These are phyloP conservation scores for Alsophila aescularia DNA, from an alignment of 2,888 invertebrate species.

Conservation along the genomic window DNA sequence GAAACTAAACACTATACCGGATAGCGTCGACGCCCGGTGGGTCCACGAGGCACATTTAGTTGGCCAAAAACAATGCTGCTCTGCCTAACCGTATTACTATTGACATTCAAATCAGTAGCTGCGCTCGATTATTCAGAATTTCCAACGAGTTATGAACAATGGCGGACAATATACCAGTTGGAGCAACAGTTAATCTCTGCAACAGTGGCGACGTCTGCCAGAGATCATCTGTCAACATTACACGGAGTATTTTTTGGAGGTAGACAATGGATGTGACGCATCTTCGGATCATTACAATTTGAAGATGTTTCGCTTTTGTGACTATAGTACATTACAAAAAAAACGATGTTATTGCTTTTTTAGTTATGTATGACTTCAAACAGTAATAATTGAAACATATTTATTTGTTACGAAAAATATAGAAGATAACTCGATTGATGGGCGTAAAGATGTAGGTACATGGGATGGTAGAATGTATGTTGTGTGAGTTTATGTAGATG, in stretches of 20 bases:
- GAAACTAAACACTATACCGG: too few relatives aligned
- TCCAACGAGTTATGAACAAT: conserved; percentile 71
- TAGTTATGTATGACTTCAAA: too few relatives aligned
- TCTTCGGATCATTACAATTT: conserved; percentile 18
- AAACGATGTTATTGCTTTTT: too few relatives aligned
- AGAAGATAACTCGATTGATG: too few relatives aligned
- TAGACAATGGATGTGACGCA: conserved; percentile 45
- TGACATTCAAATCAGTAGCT: conserved; percentile 83
- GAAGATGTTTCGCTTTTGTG: conserved; percentile 4
- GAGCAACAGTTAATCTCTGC: conserved; percentile 78
- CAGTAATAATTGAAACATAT: too few relatives aligned
- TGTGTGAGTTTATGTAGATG: too few relatives aligned
- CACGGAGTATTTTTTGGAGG: conserved; percentile 63
- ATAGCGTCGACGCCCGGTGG: conserved; percentile 25
- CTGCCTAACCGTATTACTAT: conserved; percentile 74
- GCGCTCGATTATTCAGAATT: conserved; percentile 78
- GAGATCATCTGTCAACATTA: conserved; percentile 76
- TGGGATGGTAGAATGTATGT: too few relatives aligned
- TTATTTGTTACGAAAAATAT: too few relatives aligned
- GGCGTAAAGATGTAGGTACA: too few relatives aligned
- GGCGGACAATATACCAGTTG: conserved; percentile 74
- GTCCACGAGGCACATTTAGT: conserved; percentile 46
- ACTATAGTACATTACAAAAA: too few relatives aligned
- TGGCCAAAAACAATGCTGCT: conserved; percentile 75
- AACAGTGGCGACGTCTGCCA: conserved; percentile 78